Conservation (phyloP, 2,797 vertebrate species). For the Siniperca undulata region DNA sequence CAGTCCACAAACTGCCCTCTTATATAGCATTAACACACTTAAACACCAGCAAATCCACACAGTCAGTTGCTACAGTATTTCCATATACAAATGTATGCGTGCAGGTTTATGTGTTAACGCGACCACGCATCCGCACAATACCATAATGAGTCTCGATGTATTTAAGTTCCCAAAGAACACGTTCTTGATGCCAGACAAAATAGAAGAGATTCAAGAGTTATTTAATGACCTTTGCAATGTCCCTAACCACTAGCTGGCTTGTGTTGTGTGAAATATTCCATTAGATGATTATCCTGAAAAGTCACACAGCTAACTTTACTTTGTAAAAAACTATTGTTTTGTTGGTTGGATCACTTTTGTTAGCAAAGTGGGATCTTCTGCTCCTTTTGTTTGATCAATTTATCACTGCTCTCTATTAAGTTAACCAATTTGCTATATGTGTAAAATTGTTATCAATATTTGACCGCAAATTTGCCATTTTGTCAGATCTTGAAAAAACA, state of each 20-base stretch:
- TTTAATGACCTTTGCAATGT: slow-evolving; percentile 33
- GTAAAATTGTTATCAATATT: background rate
- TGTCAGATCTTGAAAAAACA: background rate
- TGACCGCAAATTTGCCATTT: background rate
- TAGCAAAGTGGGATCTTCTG: background rate
- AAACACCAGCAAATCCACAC: background rate
- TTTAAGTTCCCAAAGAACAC: slow-evolving; percentile 29
- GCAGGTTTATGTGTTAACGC: background rate
- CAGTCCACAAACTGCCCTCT: slow-evolving; percentile 29
- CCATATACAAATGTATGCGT: background rate
- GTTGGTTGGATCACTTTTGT: background rate
- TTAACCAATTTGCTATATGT: background rate
- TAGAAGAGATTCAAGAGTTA: slow-evolving; percentile 8
- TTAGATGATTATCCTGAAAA: slow-evolving; percentile 48
- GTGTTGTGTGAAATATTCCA: slow-evolving; percentile 46
- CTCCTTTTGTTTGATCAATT: background rate
- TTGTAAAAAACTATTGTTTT: background rate
- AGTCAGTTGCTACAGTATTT: background rate
- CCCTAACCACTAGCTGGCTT: slow-evolving; percentile 17
- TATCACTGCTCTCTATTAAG: background rate
- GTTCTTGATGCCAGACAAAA: background rate
- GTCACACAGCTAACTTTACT: background rate
- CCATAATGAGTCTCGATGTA: slow-evolving; percentile 10
- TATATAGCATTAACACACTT: slow-evolving; percentile 7
- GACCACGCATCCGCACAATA: background rate